Evolutionary conservation across 2,797 vertebrate genomes (phyloP), one percentile per base, ranked within the genome.

Genomic region (Rhynchonycteris naso): DNA sequence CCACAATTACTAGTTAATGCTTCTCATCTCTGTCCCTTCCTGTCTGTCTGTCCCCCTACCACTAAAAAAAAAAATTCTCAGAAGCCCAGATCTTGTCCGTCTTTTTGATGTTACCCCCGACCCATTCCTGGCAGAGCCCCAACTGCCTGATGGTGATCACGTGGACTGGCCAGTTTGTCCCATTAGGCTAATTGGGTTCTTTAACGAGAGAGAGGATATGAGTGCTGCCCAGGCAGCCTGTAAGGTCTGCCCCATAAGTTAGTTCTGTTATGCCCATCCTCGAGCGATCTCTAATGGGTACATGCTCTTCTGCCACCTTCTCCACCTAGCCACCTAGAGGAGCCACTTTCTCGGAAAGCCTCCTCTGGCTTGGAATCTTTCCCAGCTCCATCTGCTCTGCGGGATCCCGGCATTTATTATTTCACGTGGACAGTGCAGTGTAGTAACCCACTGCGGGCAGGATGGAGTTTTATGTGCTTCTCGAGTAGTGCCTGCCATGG

Each of bases 331-430:
- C 33, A 4, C 54, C 7, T 28, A 56, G 68, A 30, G 6, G 68
- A 10, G 66, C 12, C 38, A 4, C 43, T 22, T 56, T 61, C 26
- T 56, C 21, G 14, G 26, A 35, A 38, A 10, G 18, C 30, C 9
- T 16, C 24, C 24, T 7, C 26, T 14, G 9, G 47, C 26, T 22
- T n/a, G 26, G 47, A 65, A 69, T 16, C n/a, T 56, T 71, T 92
- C 54, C 38, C 18, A 21, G 35, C 16, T 30, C n/a, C n/a, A 8
- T 12, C 35, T 30, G 30, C 7, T 28, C 8, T 11, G 2, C 4
- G 0, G 3, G 19, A 4, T 69, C 72, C n/a, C 3, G 26, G 38
- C 43, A 2, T 50, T 26, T 35, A 1, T 52, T 35, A 28, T 30
- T 33, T 54, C 56, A 7, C 22, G 1, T 14, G 21, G 38, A 24